phyloP scores from a whole-genome alignment of 1,140 invertebrate species.

The Macrobrachium rosenbergii region DNA sequence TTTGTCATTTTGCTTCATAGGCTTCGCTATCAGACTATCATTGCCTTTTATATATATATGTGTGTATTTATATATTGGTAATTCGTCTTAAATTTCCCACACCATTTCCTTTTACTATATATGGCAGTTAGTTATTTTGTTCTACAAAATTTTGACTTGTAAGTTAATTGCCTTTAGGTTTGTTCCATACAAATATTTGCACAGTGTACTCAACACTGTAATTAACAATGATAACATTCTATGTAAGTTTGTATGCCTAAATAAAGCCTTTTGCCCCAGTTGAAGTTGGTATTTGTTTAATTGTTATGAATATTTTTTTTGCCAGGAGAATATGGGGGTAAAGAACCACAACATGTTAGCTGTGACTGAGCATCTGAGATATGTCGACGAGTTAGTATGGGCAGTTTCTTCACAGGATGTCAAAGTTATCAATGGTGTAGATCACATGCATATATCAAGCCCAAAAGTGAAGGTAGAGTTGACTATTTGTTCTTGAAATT shows the following conservation, averaged over 20 bases:
- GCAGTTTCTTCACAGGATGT: constrained; percentile 24
- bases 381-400: constrained; percentile 46
- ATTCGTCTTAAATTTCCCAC: too few relatives aligned
- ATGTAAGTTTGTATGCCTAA: not conserved
- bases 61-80: too few relatives aligned
- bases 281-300: not conserved
- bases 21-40: too few relatives aligned
- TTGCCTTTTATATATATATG: too few relatives aligned
- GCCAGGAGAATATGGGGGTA: constrained; percentile 4
- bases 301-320: not conserved
- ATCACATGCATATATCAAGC: constrained; percentile 33
- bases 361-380: constrained; percentile 8
- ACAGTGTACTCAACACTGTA: too few relatives aligned
- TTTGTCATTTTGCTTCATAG: too few relatives aligned
- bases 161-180: too few relatives aligned
- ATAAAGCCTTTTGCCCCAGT: not conserved
- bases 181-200: too few relatives aligned
- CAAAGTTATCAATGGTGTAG: not conserved
- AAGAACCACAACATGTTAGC: constrained; percentile 45
- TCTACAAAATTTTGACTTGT: too few relatives aligned
- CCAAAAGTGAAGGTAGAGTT: constrained; percentile 37
- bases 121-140: too few relatives aligned
- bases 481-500: not conserved
- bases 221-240: too few relatives aligned
- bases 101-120: too few relatives aligned